Base-by-base conservation (phyloP, 2,888 invertebrate genomes). In the Tenthredo mesomela region DNA sequence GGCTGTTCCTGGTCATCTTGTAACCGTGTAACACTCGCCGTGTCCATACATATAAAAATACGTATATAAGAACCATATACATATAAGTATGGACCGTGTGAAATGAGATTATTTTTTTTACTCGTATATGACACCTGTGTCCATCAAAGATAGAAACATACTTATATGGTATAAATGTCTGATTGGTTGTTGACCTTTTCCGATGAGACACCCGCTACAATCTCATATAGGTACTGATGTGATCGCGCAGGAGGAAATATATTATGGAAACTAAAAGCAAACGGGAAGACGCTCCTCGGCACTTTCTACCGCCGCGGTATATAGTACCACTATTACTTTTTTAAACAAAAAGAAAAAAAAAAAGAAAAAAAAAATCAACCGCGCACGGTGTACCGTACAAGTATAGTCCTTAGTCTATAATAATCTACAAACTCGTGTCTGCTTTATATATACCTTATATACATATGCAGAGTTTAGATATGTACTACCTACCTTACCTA, bases 201-300 rank as follows among this genome's bases (percentile, higher is more conserved):
- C 29, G 77, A 40, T 18, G 15, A 25, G 77, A 77, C 77, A 77
- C 77, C 77, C 77, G 77, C 77, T 77, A 77, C 77, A 73, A 73
- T 18, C 9, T 18, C 9, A n/a, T n/a, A n/a, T n/a, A n/a, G n/a
- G n/a, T n/a, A 9, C 12, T 25, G 80, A 58, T 40, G 58, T 40
- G 37, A 54, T 77, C 50, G 77, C 50, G 77, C 40, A 18, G 12
- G 37, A 33, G 40, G 83, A 82, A 83, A 80, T 86, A 86, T 85
- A 40, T 85, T 85, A 89, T 92, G 91, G 91, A 92, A 93, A 92
- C 91, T 91, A 92, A 92, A 92, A 93, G 92, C 92, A 82, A 67
- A 82, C 91, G 91, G 85, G 92, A 92, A 91, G 92, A 92, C 92
- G 92, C 91, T 92, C 92, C 91, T 91, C 87, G 84, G 83, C 88